Conservation (phyloP, 2,797 vertebrate species). For the Tenualosa thibaudeaui region DNA sequence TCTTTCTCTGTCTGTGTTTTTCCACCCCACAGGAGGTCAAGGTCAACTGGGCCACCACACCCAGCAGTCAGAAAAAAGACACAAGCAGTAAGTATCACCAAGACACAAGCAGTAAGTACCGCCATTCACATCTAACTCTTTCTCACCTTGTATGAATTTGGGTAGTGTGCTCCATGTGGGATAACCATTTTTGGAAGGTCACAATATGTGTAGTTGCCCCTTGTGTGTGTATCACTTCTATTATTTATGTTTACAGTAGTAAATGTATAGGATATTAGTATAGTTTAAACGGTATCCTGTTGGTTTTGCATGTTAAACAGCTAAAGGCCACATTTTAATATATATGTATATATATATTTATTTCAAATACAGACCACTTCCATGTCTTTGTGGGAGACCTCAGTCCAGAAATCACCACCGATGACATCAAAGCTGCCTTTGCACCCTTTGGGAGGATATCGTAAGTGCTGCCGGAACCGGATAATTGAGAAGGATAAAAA, state of each 20-base stretch:
- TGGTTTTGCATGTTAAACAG: not conserved
- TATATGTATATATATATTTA: too few relatives aligned
- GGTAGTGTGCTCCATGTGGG: not conserved
- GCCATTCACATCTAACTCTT: not conserved
- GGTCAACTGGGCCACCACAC: slow-evolving; percentile 99
- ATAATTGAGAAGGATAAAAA: slow-evolving; percentile 1
- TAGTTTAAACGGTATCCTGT: not conserved
- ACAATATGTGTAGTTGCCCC: not conserved
- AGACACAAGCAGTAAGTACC: slow-evolving; percentile 92
- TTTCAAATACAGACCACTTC: slow-evolving; percentile 85
- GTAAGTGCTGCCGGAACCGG: slow-evolving; percentile 74
- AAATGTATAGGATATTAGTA: not conserved
- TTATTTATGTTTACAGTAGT: not conserved
- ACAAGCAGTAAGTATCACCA: slow-evolving; percentile 91
- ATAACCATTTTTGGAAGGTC: not conserved
- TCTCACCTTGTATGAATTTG: not conserved
- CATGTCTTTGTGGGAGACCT: slow-evolving; percentile 98
- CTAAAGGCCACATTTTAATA: not conserved
- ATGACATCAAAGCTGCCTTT: slow-evolving; percentile 97
- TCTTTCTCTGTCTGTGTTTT: slow-evolving; percentile 22
- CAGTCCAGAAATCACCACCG: slow-evolving; percentile 97
- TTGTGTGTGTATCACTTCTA: not conserved
- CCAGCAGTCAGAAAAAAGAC: slow-evolving; percentile 99
- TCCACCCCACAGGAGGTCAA: slow-evolving; percentile 88
- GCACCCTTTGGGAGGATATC: slow-evolving; percentile 98